Evolutionary conservation across 2,797 vertebrate genomes (phyloP).

Genomic region (Tolypeutes matacus): DNA sequence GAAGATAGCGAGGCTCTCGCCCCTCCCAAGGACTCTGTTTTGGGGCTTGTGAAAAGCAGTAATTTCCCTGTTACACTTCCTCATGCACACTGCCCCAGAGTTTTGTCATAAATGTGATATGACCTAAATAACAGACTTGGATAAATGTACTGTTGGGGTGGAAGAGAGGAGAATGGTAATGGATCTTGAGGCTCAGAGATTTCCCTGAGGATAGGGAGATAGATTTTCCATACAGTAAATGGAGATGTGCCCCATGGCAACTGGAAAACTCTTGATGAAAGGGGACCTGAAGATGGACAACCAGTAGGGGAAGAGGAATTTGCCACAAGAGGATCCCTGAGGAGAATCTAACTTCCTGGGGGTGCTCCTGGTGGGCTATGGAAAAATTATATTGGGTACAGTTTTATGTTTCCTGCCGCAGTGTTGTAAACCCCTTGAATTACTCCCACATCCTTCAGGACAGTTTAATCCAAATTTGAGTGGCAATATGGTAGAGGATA

Average conservation of each 20-base stretch:
- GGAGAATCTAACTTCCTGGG: neutral
- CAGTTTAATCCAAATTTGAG: neutral
- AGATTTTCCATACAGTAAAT: constrained; percentile 41
- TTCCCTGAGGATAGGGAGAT: neutral
- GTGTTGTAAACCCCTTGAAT: neutral
- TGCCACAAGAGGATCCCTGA: neutral
- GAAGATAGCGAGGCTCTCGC: neutral
- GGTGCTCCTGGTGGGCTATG: too few species aligned
- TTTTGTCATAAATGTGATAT: neutral
- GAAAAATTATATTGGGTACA: neutral
- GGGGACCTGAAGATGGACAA: neutral
- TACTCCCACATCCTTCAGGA: neutral
- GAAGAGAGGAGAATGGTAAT: neutral
- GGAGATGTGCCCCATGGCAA: neutral
- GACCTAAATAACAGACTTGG: neutral
- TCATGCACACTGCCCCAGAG: neutral
- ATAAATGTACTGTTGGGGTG: neutral
- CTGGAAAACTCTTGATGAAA: neutral
- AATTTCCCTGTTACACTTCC: neutral
- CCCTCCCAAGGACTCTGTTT: neutral
- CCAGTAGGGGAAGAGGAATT: neutral
- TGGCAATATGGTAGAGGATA: neutral
- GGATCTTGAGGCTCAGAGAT: neutral
- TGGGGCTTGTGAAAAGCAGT: neutral
- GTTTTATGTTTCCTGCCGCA: neutral